phyloP scores from a whole-genome alignment of 2,797 vertebrate species.

The Muraenolepis orangiensis region DNA sequence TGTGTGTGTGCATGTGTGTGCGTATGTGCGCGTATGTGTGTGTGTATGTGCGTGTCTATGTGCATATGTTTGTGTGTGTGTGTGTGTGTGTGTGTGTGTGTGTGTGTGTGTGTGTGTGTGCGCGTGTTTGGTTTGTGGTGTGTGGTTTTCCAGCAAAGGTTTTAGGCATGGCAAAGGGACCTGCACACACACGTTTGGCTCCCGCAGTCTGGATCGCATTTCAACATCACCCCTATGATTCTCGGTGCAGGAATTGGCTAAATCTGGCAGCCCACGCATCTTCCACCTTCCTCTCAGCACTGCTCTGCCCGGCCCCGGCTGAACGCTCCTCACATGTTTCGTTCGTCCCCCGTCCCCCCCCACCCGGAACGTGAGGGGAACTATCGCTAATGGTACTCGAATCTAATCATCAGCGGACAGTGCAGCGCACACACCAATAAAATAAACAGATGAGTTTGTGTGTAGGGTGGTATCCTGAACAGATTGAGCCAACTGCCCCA shows the following conservation, averaged over 20 bases:
- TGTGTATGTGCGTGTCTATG: constrained; percentile 21
- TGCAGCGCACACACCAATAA: too few relatives aligned
- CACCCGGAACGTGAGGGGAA: not conserved
- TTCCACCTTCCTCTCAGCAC: constrained; percentile 7
- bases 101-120: constrained; percentile 17
- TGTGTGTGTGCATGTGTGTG: constrained; percentile 18
- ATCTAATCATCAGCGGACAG: too few relatives aligned
- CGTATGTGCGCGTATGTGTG: constrained; percentile 24
- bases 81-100: constrained; percentile 28
- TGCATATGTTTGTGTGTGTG: constrained; percentile 22
- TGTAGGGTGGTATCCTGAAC: too few relatives aligned
- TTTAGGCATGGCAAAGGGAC: constrained; percentile 35
- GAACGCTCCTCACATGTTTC: too few relatives aligned
- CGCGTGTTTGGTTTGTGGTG: constrained; percentile 22
- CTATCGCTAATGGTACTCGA: too few relatives aligned
- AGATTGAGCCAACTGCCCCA: too few relatives aligned
- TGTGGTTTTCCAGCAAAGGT: not conserved
- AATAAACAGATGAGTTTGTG: too few relatives aligned
- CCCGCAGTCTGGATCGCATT: constrained; percentile 42
- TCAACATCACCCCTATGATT: constrained; percentile 40
- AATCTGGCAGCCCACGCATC: constrained; percentile 24
- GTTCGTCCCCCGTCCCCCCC: constrained; percentile 62
- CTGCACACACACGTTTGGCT: constrained; percentile 63
- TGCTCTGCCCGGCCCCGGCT: not conserved
- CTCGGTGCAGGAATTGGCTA: constrained; percentile 13